Evolutionary conservation across 2,797 vertebrate species (phyloP), one percentile per base, ranked within the genome.

Genomic region (Amphiprion clarkii): DNA sequence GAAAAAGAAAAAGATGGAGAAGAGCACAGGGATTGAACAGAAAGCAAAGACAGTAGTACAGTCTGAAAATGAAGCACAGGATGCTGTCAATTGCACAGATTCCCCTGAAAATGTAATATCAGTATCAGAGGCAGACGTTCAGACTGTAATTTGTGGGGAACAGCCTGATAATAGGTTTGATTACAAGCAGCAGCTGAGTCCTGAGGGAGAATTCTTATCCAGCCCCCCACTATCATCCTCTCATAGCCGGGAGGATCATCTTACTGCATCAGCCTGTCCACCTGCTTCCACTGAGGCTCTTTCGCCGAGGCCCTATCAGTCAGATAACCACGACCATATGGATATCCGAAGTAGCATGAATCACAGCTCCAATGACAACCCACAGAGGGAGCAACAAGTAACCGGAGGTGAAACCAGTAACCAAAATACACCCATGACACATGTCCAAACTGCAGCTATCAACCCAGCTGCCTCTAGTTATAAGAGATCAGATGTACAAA

Each of bases 161-260:
- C 81, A 88, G 81, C 76, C 61, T 82, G 79, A 77, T 83, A 80
- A 88, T 60, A 78, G 80, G 42, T 83, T 82, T 73, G 83, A 83
- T 88, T 79, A 76, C 76, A 71, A 85, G 46, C 87, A 94, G 83
- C 87, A 93, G 93, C 92, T 93, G 93, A 93, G 76, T 86, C 84
- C 76, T 17, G 13, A 58, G 81, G 84, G 84, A 82, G 65, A 86
- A 61, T 72, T 74, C 71, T 76, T 21, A 79, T 76, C 81, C 73
- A 87, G 67, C 58, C 70, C 79, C 42, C 79, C 74, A 60, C 67
- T 65, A 64, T 67, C 88, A 80, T 86, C 60, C 71, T 55, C 71
- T 64, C 52, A 74, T 31, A 76, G 73, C 75, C 23, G 79, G 57
- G 75, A 66, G 77, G 93, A 91, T 95, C 87, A 83, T 91, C 83